Evolutionary conservation across 2,113 vertebrate genomes (phyloP), one percentile per base, ranked within the genome.

Genomic region (Hemibagrus wyckioides): DNA sequence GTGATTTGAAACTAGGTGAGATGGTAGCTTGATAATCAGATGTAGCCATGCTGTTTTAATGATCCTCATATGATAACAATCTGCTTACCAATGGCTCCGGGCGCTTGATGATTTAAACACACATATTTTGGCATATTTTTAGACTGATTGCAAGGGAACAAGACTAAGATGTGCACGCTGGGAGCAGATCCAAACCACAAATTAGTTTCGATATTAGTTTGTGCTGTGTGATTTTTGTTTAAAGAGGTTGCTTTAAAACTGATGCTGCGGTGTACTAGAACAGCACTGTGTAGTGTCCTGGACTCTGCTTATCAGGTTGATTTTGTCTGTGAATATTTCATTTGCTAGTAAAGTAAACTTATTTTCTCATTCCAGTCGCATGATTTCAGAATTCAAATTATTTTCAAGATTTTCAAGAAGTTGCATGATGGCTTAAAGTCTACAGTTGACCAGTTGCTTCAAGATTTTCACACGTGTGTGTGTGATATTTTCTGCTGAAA

Each of bases 261-360:
- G 28, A n/a, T 50, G 28, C 13, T 17, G 8, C 73, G n/a, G n/a
- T n/a, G n/a, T n/a, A n/a, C n/a, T n/a, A n/a, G n/a, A n/a, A n/a
- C n/a, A n/a, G n/a, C n/a, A n/a, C n/a, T n/a, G n/a, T n/a, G n/a
- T n/a, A n/a, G n/a, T 33, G 41, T 67, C 54, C 21, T 44, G 14
- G 11, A 44, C 63, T 56, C 6, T 41, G 15, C 61, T 50, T 52
- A 59, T 71, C 59, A 39, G 67, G 67, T 39, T 39, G 67, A 71
- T 39, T n/a, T n/a, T 33, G 13, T 19, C 67, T 41, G 57, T 88
- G 76, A 84, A 79, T 76, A 80, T 84, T 56, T 71, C n/a, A 84
- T 67, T 83, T 30, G 50, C 28, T 50, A 39, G 25, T 75, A 87
- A 85, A 21, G 50, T 50, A 21, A 39, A 30, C 73, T 11, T n/a